Conservation (phyloP, 2,113 vertebrate genomes). For the Mesoclemmys tuberculata region DNA sequence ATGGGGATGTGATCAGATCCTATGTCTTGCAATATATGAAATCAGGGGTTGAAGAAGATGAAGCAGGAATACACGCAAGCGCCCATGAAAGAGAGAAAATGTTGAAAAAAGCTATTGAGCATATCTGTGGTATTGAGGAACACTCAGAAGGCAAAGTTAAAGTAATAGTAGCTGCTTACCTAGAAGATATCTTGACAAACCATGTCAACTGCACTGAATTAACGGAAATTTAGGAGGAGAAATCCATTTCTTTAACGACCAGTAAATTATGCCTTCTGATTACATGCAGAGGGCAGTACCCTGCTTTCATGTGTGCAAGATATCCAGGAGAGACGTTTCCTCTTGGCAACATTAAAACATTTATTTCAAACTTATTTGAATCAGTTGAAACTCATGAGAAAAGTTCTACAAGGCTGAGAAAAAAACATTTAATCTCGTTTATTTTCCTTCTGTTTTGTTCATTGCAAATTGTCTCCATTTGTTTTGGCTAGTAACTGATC, state of each 20-base stretch:
- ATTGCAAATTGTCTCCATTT: background rate
- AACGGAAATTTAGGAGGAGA: slow-evolving; percentile 21
- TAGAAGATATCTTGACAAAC: slow-evolving; percentile 79
- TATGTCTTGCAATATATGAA: slow-evolving; percentile 86
- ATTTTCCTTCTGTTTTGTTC: background rate
- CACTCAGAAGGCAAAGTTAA: slow-evolving; percentile 41
- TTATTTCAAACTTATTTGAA: background rate
- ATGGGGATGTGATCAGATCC: slow-evolving; percentile 70
- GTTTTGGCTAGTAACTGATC: background rate
- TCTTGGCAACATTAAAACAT: background rate
- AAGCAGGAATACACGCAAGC: background rate
- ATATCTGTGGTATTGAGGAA: slow-evolving; percentile 74
- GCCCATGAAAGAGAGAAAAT: slow-evolving; percentile 72
- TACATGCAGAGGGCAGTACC: background rate
- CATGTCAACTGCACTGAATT: slow-evolving; percentile 53
- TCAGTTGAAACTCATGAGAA: background rate
- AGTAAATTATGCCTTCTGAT: background rate
- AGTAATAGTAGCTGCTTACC: slow-evolving; percentile 70
- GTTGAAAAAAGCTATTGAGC: slow-evolving; percentile 77
- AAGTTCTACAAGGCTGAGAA: background rate
- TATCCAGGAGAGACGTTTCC: background rate
- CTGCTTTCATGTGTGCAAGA: rapidly evolving
- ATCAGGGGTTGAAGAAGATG: slow-evolving; percentile 67
- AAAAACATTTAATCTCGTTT: background rate
- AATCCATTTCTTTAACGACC: rapidly evolving